Evolutionary conservation across 2,888 invertebrate species (phyloP), one percentile per base, ranked within the genome.

Genomic region (Apamea crenata): DNA sequence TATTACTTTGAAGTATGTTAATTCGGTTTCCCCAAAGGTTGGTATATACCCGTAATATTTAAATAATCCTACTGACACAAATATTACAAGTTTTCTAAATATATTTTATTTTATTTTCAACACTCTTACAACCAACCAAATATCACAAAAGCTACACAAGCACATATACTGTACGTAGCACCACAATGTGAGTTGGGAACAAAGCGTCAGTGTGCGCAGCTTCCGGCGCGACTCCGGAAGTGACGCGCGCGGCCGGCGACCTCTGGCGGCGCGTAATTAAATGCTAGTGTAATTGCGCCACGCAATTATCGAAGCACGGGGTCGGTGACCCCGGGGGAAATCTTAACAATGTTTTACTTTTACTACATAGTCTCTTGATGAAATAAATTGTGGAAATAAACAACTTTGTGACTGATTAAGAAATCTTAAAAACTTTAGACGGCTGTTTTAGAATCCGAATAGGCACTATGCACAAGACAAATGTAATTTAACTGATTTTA

Each of bases 181-280:
- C 32, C 66, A 87, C 81, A 89, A 86, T 84, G 77, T 86, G 89
- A 84, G 86, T 44, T 21, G 72, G 67, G 78, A 87, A 90, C 90
- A 91, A 90, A 90, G 86, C 84, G 77, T 77, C 83, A 82, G 89
- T 88, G 90, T 87, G 91, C 90, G 90, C 89, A 88, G 88, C 87
- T 87, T 93, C 93, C 93, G 91, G 89, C 86, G 90, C 87, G 87
- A 84, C 87, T 80, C 78, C 92, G 93, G 92, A 92, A 89, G 91
- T 86, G 90, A 89, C 88, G 88, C 87, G 86, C 83, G 77, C 77
- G 85, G 85, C 89, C 74, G 84, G 88, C 90, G 91, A 88, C 92
- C 91, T 90, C 92, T 88, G 81, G 83, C 83, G 86, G 78, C 82
- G 83, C 85, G 91, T 88, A 89, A 91, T 91, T 91, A 91, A 90